Percentiles rank a stretch among this genome's conserved stretches.
Evolutionary conservation across 2,113 vertebrate genomes (phyloP).

Genomic region (Parotia lawesii): DNA sequence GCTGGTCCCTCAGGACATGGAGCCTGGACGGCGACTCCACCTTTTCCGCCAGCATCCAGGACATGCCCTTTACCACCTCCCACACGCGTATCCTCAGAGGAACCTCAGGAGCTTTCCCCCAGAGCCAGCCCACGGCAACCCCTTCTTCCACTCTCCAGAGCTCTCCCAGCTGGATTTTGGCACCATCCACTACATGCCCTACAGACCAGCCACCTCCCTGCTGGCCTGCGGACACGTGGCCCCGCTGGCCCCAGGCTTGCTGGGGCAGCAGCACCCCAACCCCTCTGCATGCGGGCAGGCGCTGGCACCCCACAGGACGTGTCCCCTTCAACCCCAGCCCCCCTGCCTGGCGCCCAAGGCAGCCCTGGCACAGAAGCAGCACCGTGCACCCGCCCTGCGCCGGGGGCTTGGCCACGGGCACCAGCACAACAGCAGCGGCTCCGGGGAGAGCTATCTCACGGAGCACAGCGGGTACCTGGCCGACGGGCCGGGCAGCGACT

Average conservation of each 20-base stretch:
- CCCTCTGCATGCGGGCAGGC: slow-evolving; percentile 5
- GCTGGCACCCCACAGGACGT: slow-evolving; percentile 63
- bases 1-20: slow-evolving; percentile 55
- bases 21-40: slow-evolving; percentile 82
- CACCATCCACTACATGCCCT: slow-evolving; percentile 76
- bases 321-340: slow-evolving; percentile 70
- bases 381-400: background rate
- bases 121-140: slow-evolving; percentile 72
- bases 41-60: slow-evolving; percentile 82
- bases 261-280: slow-evolving; percentile 69
- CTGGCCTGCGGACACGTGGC: slow-evolving; percentile 67
- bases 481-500: slow-evolving; percentile 92
- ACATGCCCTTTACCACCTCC: slow-evolving; percentile 79
- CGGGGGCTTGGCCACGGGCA: slow-evolving; percentile 50
- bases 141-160: slow-evolving; percentile 78
- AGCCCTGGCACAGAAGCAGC: slow-evolving; percentile 66
- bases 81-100: slow-evolving; percentile 66
- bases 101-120: slow-evolving; percentile 73
- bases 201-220: slow-evolving; percentile 64
- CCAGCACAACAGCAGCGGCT: slow-evolving; percentile 86
- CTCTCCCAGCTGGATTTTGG: slow-evolving; percentile 73
- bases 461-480: slow-evolving; percentile 93
- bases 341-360: slow-evolving; percentile 68
- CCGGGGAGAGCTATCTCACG: slow-evolving; percentile 87
- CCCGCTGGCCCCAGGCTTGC: slow-evolving; percentile 53